These are phyloP conservation scores for Sanderia malayensis DNA, from an alignment of 30 jellyfish, hydroid and myxozoan species.

Conservation along the genomic window DNA sequence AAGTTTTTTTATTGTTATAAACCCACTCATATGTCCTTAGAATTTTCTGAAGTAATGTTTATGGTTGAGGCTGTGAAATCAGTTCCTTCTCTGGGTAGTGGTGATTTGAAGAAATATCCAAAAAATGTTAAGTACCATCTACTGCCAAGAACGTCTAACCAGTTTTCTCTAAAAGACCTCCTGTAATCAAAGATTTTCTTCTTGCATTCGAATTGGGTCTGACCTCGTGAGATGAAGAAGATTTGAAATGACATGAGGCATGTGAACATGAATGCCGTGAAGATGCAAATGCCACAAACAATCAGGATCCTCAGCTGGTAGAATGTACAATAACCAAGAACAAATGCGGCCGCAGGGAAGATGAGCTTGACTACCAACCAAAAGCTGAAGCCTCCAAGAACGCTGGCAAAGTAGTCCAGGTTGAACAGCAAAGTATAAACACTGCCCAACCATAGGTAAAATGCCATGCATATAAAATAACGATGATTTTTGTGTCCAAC, in stretches of 20 bases:
- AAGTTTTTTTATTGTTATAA: no score
- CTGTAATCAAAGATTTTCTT: conserved; percentile 59
- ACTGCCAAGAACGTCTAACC: conserved; percentile 78
- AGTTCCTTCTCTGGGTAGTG: conserved; percentile 90
- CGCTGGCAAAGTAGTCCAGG: conserved; percentile 58
- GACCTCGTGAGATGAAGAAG: conserved; percentile 90
- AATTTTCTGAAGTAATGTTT: background rate
- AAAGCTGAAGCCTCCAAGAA: conserved; percentile 60
- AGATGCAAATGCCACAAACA: conserved; percentile 68
- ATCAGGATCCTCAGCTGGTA: conserved; percentile 58
- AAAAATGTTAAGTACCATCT: conserved; percentile 78
- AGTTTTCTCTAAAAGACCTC: conserved; percentile 40
- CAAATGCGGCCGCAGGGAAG: conserved; percentile 74
- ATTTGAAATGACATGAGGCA: conserved; percentile 76
- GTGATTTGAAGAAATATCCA: conserved; percentile 56
- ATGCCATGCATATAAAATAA: conserved; percentile 67
- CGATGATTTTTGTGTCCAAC: conserved; percentile 65
- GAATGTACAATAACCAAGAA: conserved; percentile 56
- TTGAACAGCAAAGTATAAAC: conserved; percentile 61
- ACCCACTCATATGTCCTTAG: background rate
- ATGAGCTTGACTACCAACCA: conserved; percentile 49
- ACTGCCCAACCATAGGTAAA: conserved; percentile 81
- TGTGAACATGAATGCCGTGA: conserved; percentile 84
- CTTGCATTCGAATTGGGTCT: conserved; percentile 93
- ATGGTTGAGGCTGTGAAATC: conserved; percentile 23